Percentiles rank a stretch among this genome's conserved stretches.
Evolutionary conservation across 1,140 invertebrate species (phyloP).

Genomic region (Musca vetustissima): DNA sequence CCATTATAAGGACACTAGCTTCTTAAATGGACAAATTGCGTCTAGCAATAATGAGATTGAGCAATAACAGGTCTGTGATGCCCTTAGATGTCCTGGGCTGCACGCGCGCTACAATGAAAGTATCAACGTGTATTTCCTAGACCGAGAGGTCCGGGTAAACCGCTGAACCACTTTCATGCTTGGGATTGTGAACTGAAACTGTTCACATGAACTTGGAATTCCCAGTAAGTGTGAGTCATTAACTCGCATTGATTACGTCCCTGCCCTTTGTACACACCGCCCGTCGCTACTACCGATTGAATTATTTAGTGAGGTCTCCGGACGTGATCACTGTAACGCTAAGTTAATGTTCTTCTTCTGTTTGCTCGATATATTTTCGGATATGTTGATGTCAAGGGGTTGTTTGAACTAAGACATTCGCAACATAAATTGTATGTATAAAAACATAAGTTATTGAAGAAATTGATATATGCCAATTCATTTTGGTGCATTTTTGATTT

Average conservation of each 20-base stretch:
- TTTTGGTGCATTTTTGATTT: too few species aligned
- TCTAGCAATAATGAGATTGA: constrained; percentile 34
- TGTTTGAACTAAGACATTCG: too few species aligned
- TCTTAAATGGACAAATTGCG: constrained; percentile 33
- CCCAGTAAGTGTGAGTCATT: constrained; percentile 84
- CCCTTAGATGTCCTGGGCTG: constrained; percentile 31
- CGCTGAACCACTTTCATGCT: constrained; percentile 76
- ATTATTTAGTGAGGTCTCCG: constrained; percentile 51
- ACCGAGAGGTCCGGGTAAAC: constrained; percentile 71
- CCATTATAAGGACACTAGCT: constrained; percentile 32
- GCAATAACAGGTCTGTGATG: constrained; percentile 33
- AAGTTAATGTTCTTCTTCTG: too few species aligned
- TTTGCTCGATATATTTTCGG: too few species aligned
- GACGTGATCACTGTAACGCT: constrained; percentile 18
- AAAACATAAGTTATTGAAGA: too few species aligned
- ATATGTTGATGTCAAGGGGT: too few species aligned
- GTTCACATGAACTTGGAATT: constrained; percentile 85
- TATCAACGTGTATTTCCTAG: constrained; percentile 61
- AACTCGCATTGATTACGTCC: constrained; percentile 84
- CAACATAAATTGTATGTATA: too few species aligned
- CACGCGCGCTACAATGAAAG: constrained; percentile 34
- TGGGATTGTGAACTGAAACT: constrained; percentile 83
- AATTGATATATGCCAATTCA: too few species aligned
- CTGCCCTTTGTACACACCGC: constrained; percentile 81
- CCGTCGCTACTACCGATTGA: constrained; percentile 88